Evolutionary conservation across 2,797 vertebrate genomes (phyloP).

Genomic region (Microhierax caerulescens): DNA sequence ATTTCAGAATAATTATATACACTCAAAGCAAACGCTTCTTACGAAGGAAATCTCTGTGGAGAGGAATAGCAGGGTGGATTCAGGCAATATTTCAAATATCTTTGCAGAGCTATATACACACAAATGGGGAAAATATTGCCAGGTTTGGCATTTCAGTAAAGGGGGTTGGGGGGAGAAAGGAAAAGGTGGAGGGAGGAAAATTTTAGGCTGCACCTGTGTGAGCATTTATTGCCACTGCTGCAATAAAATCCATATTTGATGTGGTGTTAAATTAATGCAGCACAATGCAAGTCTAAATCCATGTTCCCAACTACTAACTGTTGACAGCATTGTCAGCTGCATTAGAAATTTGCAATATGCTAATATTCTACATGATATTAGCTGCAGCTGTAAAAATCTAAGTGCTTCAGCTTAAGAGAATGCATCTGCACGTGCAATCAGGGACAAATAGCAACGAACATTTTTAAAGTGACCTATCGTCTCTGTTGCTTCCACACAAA

Average conservation of each 20-base stretch:
- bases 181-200: slow-evolving; percentile 6
- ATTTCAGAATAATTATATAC: not conserved
- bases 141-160: slow-evolving; percentile 16
- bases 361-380: slow-evolving; percentile 28
- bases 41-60: not conserved
- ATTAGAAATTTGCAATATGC: slow-evolving; percentile 41
- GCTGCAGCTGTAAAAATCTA: slow-evolving; percentile 56
- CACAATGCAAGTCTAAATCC: slow-evolving; percentile 66
- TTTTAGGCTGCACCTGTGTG: slow-evolving; percentile 43
- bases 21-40: not conserved
- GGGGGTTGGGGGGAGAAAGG: not conserved
- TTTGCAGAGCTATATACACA: not conserved
- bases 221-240: slow-evolving; percentile 76
- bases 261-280: slow-evolving; percentile 79
- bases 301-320: slow-evolving; percentile 65
- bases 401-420: slow-evolving; percentile 54
- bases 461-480: slow-evolving; percentile 73
- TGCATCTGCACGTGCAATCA: slow-evolving; percentile 65
- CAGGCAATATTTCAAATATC: not conserved
- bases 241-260: slow-evolving; percentile 83
- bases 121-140: not conserved
- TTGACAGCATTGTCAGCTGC: slow-evolving; percentile 61
- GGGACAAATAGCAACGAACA: slow-evolving; percentile 64
- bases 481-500: slow-evolving; percentile 66
- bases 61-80: not conserved